Base-by-base conservation (phyloP, 2,797 vertebrate species). In the Arrhamphus sclerolepis region DNA sequence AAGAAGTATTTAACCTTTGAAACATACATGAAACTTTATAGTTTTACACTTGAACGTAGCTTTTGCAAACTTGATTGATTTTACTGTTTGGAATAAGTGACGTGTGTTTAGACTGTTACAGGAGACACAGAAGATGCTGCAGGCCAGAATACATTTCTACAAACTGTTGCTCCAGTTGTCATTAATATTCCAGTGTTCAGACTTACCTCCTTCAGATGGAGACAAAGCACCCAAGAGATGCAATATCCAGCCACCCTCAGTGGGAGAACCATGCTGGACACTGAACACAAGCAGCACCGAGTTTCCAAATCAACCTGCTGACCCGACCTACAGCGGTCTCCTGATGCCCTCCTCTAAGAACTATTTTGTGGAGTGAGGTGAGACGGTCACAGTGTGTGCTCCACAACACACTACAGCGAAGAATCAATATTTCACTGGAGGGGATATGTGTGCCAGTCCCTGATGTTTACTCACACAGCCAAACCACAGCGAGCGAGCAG, bases 361-460 rank as follows among this genome's bases (percentile, higher is more conserved):
- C 54, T 50, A 8, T 64, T 80, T 56, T 77, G 81, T 81, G 76
- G 62, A 82, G 76, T 48, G 77, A 78, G 70, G 68, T 70, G 75
- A 53, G 59, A 70, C 63, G 41, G 83, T 88, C 86, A 89, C 77
- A 87, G 70, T 78, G 11, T 78, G 70, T 81, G 70, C 68, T 76
- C 66, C 53, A 57, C 48, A 22, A 56, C 6, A 62, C 54, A 62
- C 38, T 42, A 65, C 71, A 61, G 71, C 47, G 22, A 53, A 76
- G 51, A 68, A 90, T 89, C 85, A 84, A 89, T 91, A 90, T 69
- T 82, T 62, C 78, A 80, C 62, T 47, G 46, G 72, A 83, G 73
- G 65, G 82, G 62, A 82, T 77, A 65, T 44, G 57, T 67, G 43
- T 53, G 41, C 40, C 8, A 24, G 65, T 85, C 84, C 84, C 77